Evolutionary conservation across 2,797 vertebrate genomes (phyloP).

Genomic region (Melanotaenia boesemani): DNA sequence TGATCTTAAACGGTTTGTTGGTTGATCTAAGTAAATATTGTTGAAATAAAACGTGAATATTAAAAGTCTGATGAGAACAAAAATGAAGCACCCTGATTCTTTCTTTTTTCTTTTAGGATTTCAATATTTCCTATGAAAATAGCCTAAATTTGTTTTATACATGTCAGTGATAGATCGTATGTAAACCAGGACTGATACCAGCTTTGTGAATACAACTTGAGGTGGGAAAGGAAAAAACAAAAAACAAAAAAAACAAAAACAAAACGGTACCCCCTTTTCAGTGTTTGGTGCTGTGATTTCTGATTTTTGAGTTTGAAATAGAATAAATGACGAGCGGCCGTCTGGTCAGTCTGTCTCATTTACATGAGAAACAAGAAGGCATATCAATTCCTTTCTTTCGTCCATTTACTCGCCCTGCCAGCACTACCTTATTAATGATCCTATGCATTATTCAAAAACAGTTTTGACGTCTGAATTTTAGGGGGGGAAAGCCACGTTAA

Average conservation of each 20-base stretch:
- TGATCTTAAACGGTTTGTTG: slow-evolving; percentile 23
- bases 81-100: slow-evolving; percentile 4
- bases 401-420: slow-evolving; percentile 68
- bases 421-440: slow-evolving; percentile 70
- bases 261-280: slow-evolving; percentile 19
- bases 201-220: slow-evolving; percentile 28
- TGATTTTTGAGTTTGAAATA: slow-evolving; percentile 50
- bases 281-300: slow-evolving; percentile 56
- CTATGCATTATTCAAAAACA: slow-evolving; percentile 76
- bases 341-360: slow-evolving; percentile 80
- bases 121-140: slow-evolving; percentile 40
- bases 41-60: slow-evolving; percentile 47
- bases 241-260: background rate
- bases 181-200: slow-evolving; percentile 39
- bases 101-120: slow-evolving; percentile 29
- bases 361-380: slow-evolving; percentile 74
- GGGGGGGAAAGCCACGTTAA: slow-evolving; percentile 30
- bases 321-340: slow-evolving; percentile 61
- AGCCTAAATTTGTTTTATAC: slow-evolving; percentile 15
- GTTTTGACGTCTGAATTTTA: slow-evolving; percentile 60
- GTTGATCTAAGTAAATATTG: slow-evolving; percentile 11
- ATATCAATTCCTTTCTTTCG: slow-evolving; percentile 67
- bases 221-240: background rate
- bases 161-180: slow-evolving; percentile 15
- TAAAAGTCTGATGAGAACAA: slow-evolving; percentile 25